Evolutionary conservation across 2,113 vertebrate species (phyloP).

Genomic region (Crotalus helleri): DNA sequence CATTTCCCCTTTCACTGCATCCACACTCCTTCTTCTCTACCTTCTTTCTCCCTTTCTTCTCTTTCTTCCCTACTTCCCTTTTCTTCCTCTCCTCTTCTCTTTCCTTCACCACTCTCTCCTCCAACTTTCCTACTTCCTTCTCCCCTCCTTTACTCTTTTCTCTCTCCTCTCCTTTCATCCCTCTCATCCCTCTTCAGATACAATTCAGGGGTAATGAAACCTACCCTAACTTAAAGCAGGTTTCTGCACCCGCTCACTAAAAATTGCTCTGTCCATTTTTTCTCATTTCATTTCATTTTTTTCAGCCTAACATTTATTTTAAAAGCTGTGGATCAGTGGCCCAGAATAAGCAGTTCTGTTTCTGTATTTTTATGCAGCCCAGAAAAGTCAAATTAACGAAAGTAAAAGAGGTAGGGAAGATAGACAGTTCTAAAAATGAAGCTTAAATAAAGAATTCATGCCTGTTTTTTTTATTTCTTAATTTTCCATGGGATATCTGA

Average conservation of each 20-base stretch:
- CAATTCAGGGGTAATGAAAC: no score
- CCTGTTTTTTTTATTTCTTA: not conserved
- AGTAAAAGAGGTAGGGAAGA: not conserved
- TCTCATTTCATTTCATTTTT: not conserved
- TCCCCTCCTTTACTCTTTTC: no score
- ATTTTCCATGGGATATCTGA: not conserved
- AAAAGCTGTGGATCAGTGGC: not conserved
- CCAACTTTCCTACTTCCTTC: no score
- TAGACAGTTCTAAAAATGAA: not conserved
- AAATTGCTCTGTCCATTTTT: not conserved
- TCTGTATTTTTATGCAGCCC: not conserved
- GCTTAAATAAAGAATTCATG: not conserved
- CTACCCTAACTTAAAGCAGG: accelerated
- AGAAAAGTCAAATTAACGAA: not conserved
- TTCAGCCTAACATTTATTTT: not conserved
- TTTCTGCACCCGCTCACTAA: not conserved
- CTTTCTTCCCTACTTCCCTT: no score
- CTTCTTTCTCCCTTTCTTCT: no score
- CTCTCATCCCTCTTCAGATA: no score
- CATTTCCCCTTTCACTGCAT: no score
- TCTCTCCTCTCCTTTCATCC: no score
- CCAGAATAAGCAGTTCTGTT: not conserved
- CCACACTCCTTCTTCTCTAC: no score
- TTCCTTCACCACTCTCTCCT: no score
- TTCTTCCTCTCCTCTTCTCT: no score